Evolutionary conservation across 2,888 invertebrate species (phyloP), one percentile per base, ranked within the genome.

Genomic region (Neria commutata): DNA sequence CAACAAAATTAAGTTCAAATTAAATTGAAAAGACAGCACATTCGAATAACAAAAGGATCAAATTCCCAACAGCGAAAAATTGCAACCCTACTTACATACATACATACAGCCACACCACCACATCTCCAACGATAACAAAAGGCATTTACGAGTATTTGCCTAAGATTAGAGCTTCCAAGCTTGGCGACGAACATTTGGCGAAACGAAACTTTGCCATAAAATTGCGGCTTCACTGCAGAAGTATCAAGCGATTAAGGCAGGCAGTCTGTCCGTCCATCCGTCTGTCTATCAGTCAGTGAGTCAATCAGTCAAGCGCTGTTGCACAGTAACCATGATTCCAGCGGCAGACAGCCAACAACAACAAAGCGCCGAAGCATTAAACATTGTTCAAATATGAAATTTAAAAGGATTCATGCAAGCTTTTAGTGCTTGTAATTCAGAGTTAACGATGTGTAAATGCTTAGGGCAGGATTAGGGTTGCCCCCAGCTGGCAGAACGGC

Each of bases 361-460:
- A 14, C 3, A 8, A 26, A 45, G 45, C 45, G 19, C 19, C 21
- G 19, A n/a, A n/a, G n/a, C n/a, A n/a, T n/a, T 21, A 17, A 23
- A 6, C 45, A 19, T 6, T 49, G 25, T 57, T 52, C 25, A 45
- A 45, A 45, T 52, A 47, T 29, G 19, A 47, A 52, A 57, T 33
- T 47, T 52, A 25, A 54, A 46, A 55, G 48, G 40, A 46, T 40
- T 17, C 25, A 45, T 52, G 1, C 25, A 69, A 46, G 61, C 61
- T 71, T 64, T 54, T 55, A 59, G 65, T 42, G 54, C 29, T 53
- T 58, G 64, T 66, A 67, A 73, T 73, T 73, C 69, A 65, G 65
- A 71, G 64, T 67, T 71, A 75, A 74, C 73, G 75, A 73, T 68
- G 75, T 73, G 73, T 71, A 73, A 73, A 73, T 72, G 66, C 70